A percentile compares a stretch with the other conserved stretches of the same genome.
Evolutionary conservation across 2,113 vertebrate species (phyloP).

Genomic region (Smithornis capensis): DNA sequence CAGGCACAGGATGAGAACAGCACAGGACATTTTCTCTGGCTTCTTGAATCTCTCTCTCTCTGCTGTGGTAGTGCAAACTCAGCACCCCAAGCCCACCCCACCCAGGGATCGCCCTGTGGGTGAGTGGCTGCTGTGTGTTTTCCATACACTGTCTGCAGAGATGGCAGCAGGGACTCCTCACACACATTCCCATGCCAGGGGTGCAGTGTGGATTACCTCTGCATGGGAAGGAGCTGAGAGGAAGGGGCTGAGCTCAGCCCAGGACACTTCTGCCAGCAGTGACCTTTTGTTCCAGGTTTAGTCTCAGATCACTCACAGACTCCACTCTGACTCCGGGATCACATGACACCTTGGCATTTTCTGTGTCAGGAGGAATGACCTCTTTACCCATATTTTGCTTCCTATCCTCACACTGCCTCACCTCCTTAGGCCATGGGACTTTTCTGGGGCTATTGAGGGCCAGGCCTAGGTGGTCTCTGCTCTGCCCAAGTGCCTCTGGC

Average conservation of each 20-base stretch:
- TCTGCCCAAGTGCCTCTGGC: background rate
- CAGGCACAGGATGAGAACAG: background rate
- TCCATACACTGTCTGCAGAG: background rate
- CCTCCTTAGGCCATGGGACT: background rate
- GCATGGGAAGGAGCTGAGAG: background rate
- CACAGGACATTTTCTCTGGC: background rate
- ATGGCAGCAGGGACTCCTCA: background rate
- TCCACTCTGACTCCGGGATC: background rate
- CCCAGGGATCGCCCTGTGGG: background rate
- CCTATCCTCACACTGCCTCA: background rate
- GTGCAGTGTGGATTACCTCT: background rate
- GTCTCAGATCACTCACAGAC: background rate
- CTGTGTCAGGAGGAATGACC: conserved; percentile 1
- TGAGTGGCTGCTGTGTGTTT: fast-evolving
- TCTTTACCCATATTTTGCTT: conserved; percentile 22
- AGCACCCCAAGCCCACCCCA: background rate
- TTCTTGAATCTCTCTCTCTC: background rate
- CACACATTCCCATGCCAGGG: fast-evolving
- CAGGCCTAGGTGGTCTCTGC: background rate
- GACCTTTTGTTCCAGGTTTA: background rate
- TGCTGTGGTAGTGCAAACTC: background rate
- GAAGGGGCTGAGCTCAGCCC: background rate
- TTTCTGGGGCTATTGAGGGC: background rate
- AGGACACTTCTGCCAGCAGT: background rate
- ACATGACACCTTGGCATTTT: background rate